phyloP scores from a whole-genome alignment of 2,113 vertebrate species.

The Xerus inauris region DNA sequence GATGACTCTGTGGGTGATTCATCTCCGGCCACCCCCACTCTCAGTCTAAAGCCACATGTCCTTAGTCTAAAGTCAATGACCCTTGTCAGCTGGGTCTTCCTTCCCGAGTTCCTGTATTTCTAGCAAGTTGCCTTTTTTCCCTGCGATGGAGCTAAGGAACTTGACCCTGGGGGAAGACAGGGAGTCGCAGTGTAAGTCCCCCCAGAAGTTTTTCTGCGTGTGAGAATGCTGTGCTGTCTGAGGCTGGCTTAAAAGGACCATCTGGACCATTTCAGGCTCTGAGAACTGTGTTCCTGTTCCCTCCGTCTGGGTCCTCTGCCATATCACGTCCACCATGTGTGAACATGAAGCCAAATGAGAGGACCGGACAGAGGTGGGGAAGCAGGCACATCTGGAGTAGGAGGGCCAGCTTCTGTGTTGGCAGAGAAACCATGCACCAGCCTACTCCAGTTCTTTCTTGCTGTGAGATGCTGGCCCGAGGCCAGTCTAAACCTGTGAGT shows the following conservation, averaged over 20 bases:
- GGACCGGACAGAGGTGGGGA: background rate
- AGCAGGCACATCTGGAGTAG: background rate
- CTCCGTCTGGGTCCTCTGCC: background rate
- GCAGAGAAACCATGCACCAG: background rate
- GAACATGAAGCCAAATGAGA: slow-evolving; percentile 8
- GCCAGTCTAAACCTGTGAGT: background rate
- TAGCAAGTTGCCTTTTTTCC: background rate
- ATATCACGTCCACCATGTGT: background rate
- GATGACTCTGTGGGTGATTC: slow-evolving; percentile 60
- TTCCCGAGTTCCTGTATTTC: background rate
- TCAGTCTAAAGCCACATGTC: slow-evolving; percentile 47
- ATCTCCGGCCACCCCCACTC: slow-evolving; percentile 44
- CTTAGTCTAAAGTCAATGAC: background rate
- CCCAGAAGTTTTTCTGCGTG: background rate
- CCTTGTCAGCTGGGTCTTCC: background rate
- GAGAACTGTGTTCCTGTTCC: background rate
- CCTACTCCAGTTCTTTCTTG: background rate
- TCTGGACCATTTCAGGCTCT: background rate
- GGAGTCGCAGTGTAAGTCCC: background rate
- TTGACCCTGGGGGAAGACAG: background rate
- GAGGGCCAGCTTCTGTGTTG: background rate
- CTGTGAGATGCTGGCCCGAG: background rate
- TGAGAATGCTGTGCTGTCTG: background rate
- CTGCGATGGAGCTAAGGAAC: background rate
- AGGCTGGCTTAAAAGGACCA: background rate